Evolutionary conservation across 1,140 invertebrate genomes (phyloP).

Genomic region (Aphis craccivora): DNA sequence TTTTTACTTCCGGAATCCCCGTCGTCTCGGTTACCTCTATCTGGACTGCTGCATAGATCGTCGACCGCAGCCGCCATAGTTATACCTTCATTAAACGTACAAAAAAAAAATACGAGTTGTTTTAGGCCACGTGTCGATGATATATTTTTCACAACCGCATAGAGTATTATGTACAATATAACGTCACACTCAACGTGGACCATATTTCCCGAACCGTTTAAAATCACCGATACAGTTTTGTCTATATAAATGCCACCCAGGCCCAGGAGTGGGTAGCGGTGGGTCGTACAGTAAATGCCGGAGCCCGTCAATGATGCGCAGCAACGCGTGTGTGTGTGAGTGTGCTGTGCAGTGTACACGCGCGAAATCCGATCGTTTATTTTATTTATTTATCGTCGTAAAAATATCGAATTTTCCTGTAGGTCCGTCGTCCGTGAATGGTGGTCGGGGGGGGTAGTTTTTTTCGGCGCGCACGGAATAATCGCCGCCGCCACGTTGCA

Average conservation of each 20-base stretch:
- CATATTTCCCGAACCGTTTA: slow-evolving; percentile 7
- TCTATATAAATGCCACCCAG: too few relatives aligned
- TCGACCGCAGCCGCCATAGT: background rate
- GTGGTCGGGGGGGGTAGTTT: background rate
- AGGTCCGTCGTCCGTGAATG: too few relatives aligned
- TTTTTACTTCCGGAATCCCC: background rate
- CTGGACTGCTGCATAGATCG: background rate
- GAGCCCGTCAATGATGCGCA: background rate
- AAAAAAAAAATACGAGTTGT: background rate
- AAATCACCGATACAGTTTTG: background rate
- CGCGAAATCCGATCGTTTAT: background rate
- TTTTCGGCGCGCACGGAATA: background rate
- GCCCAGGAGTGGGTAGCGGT: too few relatives aligned
- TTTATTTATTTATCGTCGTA: background rate
- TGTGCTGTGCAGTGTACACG: background rate
- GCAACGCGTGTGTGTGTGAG: too few relatives aligned
- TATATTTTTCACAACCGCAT: background rate
- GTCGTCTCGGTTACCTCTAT: background rate
- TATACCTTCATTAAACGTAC: background rate
- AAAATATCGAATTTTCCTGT: background rate
- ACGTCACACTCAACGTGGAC: background rate
- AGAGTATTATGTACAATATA: background rate
- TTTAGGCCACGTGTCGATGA: background rate
- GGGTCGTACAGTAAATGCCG: background rate
- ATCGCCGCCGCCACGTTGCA: background rate